Evolutionary conservation across 2,113 vertebrate species (phyloP).

Genomic region (Rhineura floridana): DNA sequence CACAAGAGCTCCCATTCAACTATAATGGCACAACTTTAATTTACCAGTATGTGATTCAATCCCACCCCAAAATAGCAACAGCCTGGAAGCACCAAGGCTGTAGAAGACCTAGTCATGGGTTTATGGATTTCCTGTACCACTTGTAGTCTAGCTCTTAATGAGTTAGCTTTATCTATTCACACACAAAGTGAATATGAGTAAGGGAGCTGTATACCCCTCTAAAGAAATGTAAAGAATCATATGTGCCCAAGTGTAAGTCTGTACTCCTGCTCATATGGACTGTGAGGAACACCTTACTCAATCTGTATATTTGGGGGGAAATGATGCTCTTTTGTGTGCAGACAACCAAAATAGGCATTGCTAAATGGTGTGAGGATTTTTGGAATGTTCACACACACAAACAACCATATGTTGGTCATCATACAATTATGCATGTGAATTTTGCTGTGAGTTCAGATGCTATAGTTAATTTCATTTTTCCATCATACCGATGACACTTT

Average conservation of each 20-base stretch:
- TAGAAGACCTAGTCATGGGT: background rate
- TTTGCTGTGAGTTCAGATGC: background rate
- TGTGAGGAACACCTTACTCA: background rate
- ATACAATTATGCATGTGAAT: background rate
- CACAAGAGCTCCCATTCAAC: too few species aligned
- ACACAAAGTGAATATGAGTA: background rate
- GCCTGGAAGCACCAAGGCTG: background rate
- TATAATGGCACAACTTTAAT: too few species aligned
- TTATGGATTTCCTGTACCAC: too few species aligned
- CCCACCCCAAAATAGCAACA: background rate
- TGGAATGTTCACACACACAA: background rate
- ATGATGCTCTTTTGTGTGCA: background rate
- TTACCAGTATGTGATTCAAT: too few species aligned
- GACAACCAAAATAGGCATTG: background rate
- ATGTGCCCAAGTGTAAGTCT: background rate
- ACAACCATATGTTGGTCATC: background rate
- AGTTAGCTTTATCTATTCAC: background rate
- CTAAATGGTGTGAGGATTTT: background rate
- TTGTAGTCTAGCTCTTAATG: background rate
- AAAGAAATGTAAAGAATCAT: too few species aligned
- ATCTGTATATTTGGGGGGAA: background rate
- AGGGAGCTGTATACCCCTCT: background rate
- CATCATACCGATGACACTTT: too few species aligned
- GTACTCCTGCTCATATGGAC: background rate
- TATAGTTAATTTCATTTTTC: background rate